Base-by-base conservation (phyloP, 2,113 vertebrate species). In the Blennius ocellaris region DNA sequence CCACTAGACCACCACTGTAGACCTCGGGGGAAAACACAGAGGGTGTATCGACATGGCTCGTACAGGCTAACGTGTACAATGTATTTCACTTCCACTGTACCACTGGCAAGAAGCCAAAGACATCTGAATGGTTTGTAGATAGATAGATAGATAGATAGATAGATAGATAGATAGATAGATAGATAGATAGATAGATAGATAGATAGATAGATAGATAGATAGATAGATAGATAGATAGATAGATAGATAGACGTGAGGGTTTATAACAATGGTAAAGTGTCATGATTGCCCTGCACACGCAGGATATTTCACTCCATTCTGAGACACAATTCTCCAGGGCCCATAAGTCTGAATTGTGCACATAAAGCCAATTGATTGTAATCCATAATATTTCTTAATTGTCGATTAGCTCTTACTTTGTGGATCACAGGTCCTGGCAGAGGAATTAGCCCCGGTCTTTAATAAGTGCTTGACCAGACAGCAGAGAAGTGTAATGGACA, bases 301-400 rank as follows among this genome's bases (percentile, higher is more conserved):
- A 56, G 21, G 7, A 43, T 50, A 69, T 79, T 56, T 83, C 14
- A 48, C 60, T 5, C 40, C 37, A 56, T 15, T 57, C 66, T 76
- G 55, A 58, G 40, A 8, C 7, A 36, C 39, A 66, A 43, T 78
- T 76, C 79, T 81, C 80, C 11, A 6, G 8, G 12, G 79, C 61
- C 58, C 49, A 73, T 78, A 61, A 54, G n/a, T 65, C 65, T 67
- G 45, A 70, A 76, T 79, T 53, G n/a, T 70, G 73, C 66, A 51
- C 81, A 82, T 90, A 80, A 89, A 92, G 85, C 88, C 89, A 83
- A 90, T 91, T 83, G 86, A 90, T 89, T 88, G 80, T 75, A 84
- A 93, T 93, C 85, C 59, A 87, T 90, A 87, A 90, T 86, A 87
- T 91, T 86, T 87, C 80, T 84, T 92, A 93, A 94, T 93, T 87